A percentile compares a stretch with the other conserved stretches of the same genome.
Evolutionary conservation across 2,113 vertebrate species (phyloP).

Genomic region (Scomber scombrus): DNA sequence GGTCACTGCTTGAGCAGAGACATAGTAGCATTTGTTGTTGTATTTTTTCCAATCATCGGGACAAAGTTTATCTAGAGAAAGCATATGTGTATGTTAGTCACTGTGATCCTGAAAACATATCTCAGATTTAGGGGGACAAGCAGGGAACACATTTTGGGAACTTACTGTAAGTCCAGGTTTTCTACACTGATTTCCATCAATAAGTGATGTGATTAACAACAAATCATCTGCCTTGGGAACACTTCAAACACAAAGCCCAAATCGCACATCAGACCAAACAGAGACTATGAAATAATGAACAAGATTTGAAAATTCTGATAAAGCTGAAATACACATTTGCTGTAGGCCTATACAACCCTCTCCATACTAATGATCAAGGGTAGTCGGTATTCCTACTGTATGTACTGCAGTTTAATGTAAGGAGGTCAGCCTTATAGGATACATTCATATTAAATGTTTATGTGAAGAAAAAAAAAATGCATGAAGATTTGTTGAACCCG

Average conservation of each 20-base stretch:
- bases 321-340: no score
- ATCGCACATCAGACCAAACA: not conserved
- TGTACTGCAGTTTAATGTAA: not conserved
- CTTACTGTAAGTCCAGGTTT: not conserved
- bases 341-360: no score
- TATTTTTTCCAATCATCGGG: conserved; percentile 25
- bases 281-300: no score
- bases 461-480: not conserved
- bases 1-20: not conserved
- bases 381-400: no score
- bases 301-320: no score
- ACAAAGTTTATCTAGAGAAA: conserved; percentile 32
- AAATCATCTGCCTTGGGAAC: not conserved
- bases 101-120: no score
- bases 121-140: no score
- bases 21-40: conserved; percentile 53
- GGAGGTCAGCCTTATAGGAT: not conserved
- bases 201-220: not conserved
- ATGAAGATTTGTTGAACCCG: no score
- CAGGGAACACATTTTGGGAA: no score
- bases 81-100: not conserved
- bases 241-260: not conserved
- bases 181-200: not conserved
- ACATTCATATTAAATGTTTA: not conserved
- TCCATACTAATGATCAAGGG: no score